Evolutionary conservation across 2,113 vertebrate species (phyloP), one percentile per base, ranked within the genome.

Genomic region (Hemibates koningsi): DNA sequence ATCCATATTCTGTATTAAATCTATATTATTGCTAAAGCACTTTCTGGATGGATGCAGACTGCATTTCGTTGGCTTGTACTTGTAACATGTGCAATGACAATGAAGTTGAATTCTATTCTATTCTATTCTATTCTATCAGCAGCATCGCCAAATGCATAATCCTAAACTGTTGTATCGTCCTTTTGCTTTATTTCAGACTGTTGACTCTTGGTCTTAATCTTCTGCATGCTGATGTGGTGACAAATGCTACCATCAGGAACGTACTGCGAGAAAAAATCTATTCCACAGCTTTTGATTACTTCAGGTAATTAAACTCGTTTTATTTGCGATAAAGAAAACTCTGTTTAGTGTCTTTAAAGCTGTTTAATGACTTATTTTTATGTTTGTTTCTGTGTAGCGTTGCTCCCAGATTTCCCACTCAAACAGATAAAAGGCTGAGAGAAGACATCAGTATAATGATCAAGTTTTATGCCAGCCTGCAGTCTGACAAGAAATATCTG

Each of bases 391-490:
- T 93, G 82, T 95, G 87, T 50, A 99, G 98, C 9, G 96, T 95
- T 61, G 93, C 97, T 71, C 97, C 98, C 2, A 98, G 97, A 91
- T 99, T 98, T 86, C 98, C 98, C 50, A 99, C 98, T 7, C 98
- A 99, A 96, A 96, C 96, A 3, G 98, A 98, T 21, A 99, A 98
- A 93, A 96, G 96, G 59, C 96, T 99, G 24, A 97, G 98, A 38
- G 98, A 99, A 92, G 98, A 99, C 94, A 98, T 99, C 94, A 99
- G 97, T 82, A 98, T 99, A 66, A 96, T 99, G 96, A 98, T 98
- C 86, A 98, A 97, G 92, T 99, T 99, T 92, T 99, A 99, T 93
- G 98, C 98, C 3, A 97, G 98, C 2, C 97, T 99, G 96, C 98
- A 98, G 92, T 99, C 98, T 0, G 98, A 99, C 89, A 99, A 99